Percentiles rank a stretch among this genome's conserved stretches.
Conservation (phyloP, 1,140 invertebrate species). For the Meloidogyne exigua region DNA sequence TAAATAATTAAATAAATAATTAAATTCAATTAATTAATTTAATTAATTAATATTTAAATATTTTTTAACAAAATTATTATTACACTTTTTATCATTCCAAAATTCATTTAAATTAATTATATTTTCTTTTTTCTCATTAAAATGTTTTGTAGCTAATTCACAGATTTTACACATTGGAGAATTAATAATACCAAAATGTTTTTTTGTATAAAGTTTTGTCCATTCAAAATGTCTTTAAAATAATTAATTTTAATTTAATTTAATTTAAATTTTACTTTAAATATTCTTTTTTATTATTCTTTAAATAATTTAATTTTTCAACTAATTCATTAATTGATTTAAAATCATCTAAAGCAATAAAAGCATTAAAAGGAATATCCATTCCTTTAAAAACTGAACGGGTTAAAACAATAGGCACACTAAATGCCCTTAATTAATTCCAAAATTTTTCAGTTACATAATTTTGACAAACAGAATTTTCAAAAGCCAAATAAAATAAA, state of each 20-base stretch:
- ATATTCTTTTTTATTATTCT: conserved; percentile 15
- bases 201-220: neutral
- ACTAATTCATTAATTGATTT: conserved; percentile 17
- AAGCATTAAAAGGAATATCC: conserved; percentile 17
- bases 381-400: conserved; percentile 10
- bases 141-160: neutral
- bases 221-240: neutral
- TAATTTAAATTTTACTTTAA: conserved; percentile 15
- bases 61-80: neutral
- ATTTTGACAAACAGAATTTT: conserved; percentile 62
- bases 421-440: conserved; percentile 10
- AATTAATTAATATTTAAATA: too few species aligned
- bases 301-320: conserved; percentile 3
- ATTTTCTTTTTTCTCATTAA: neutral
- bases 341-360: conserved; percentile 31
- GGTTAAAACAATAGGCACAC: conserved; percentile 17
- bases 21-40: too few species aligned
- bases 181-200: neutral
- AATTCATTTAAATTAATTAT: conserved; percentile 3
- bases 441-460: conserved; percentile 64
- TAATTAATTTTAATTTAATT: neutral
- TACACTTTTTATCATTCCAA: neutral
- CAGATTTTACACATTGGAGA: neutral
- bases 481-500: conserved; percentile 61
- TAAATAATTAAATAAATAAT: too few species aligned